A percentile compares a stretch with the other conserved stretches of the same genome.
Conservation (phyloP, 2,797 vertebrate genomes). For the Melanotaenia maccullochi region DNA sequence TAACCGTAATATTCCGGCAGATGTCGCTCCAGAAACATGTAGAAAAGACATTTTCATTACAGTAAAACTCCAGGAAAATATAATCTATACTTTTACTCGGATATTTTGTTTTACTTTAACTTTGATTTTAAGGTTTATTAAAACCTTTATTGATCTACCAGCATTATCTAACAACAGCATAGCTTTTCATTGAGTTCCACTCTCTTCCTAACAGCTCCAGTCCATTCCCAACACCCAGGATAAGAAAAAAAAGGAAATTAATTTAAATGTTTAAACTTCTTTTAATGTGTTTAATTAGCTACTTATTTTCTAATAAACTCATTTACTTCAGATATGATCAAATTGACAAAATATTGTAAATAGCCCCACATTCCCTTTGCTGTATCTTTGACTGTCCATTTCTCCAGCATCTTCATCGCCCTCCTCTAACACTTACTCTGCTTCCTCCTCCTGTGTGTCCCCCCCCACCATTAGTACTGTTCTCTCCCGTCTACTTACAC, state of each 20-base stretch:
- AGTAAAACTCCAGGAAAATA: no score
- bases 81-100: no score
- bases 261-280: neutral
- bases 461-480: neutral
- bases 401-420: neutral
- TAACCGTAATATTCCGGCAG: no score
- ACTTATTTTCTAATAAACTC: neutral
- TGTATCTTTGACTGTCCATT: neutral
- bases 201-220: neutral
- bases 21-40: no score
- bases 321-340: neutral
- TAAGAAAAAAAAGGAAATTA: neutral
- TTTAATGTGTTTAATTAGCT: neutral
- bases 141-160: no score
- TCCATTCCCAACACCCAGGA: neutral
- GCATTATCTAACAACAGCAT: no score
- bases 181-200: no score
- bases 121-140: no score
- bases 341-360: no score
- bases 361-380: neutral
- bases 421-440: neutral
- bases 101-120: no score
- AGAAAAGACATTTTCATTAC: no score
- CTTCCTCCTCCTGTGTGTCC: neutral
- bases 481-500: slow-evolving; percentile 37